Percentiles rank a stretch among this genome's conserved stretches.
phyloP scores from a whole-genome alignment of 1,140 invertebrate species.

The Orchestia grillus region DNA sequence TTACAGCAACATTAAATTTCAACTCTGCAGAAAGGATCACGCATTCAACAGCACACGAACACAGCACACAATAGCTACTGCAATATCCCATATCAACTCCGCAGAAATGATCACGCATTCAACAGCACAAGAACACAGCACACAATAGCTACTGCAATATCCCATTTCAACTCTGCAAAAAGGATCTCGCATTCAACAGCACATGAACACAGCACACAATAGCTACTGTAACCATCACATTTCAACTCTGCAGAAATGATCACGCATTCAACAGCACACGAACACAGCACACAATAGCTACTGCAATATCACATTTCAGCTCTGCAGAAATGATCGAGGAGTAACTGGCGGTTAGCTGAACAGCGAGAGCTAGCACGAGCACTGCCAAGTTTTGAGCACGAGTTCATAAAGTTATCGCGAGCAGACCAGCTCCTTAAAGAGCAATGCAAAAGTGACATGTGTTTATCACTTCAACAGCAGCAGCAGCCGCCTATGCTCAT shows the following conservation, averaged over 20 bases:
- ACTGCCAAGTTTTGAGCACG: slow-evolving; percentile 6
- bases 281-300: no score
- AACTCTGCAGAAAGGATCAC: background rate
- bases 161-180: no score
- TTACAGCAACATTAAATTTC: background rate
- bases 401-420: slow-evolving; percentile 38
- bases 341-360: background rate
- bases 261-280: background rate
- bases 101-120: no score
- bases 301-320: background rate
- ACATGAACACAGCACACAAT: background rate
- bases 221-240: background rate
- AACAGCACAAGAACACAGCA: background rate
- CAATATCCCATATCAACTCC: background rate
- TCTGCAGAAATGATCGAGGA: background rate
- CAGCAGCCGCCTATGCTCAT: background rate
- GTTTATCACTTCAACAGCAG: slow-evolving; percentile 32
- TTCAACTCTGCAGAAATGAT: background rate
- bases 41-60: background rate
- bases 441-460: slow-evolving; percentile 39
- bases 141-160: background rate
- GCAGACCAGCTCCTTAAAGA: slow-evolving; percentile 19
- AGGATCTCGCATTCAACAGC: background rate
- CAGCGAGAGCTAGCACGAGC: background rate
- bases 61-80: background rate